Evolutionary conservation across 2,113 vertebrate species (phyloP).

Genomic region (Haemorhous mexicanus): DNA sequence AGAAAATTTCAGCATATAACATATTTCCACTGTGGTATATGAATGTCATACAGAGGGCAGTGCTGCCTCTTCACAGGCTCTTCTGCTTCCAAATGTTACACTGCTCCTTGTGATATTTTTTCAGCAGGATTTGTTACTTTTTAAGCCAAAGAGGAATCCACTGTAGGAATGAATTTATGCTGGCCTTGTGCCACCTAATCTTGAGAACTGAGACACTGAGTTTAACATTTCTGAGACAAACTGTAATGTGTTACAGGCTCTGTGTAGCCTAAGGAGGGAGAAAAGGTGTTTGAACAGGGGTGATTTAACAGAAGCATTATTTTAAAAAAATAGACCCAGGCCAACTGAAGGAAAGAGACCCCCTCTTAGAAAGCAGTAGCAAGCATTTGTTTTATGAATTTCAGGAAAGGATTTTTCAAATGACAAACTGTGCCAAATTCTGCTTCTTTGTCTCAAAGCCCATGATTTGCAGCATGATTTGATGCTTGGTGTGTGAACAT

Average conservation of each 20-base stretch:
- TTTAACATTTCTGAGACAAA: conserved; percentile 25
- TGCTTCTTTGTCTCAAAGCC: not conserved
- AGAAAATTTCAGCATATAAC: not conserved
- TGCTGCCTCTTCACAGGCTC: conserved; percentile 13
- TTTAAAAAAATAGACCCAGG: not conserved
- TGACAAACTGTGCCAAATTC: not conserved
- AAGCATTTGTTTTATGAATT: not conserved
- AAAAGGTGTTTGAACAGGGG: not conserved
- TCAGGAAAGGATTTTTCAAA: not conserved
- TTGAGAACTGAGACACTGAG: not conserved
- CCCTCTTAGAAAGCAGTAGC: not conserved
- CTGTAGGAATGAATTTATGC: conserved; percentile 1
- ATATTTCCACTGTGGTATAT: not conserved
- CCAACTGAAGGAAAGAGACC: not conserved
- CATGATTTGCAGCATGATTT: not conserved
- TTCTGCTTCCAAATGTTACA: conserved; percentile 15
- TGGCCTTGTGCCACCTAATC: conserved; percentile 15
- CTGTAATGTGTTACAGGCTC: not conserved
- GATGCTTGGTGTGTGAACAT: not conserved
- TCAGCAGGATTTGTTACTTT: conserved; percentile 14
- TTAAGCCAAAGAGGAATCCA: conserved; percentile 3
- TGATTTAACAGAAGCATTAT: not conserved
- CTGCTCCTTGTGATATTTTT: not conserved
- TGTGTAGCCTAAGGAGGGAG: not conserved
- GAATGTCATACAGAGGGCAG: conserved; percentile 46